These are phyloP conservation scores for Orius insidiosus DNA, from an alignment of 1,140 invertebrate genomes.

Conservation along the genomic window DNA sequence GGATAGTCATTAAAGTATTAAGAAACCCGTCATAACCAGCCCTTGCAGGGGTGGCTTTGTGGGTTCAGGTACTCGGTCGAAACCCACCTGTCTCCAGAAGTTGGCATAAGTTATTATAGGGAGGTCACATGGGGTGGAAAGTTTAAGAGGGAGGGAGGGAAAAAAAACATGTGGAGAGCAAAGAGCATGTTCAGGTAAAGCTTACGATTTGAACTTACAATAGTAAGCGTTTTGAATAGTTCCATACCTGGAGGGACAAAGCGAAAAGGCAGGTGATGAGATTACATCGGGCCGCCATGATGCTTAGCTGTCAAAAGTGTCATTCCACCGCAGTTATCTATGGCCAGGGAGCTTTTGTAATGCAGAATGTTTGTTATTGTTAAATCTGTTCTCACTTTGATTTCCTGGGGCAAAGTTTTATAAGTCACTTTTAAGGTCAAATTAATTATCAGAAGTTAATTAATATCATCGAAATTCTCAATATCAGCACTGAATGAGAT, in stretches of 20 bases:
- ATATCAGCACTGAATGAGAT: too few species aligned
- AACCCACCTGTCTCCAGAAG: constrained; percentile 3
- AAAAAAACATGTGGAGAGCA: constrained; percentile 3
- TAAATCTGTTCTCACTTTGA: too few species aligned
- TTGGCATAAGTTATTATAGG: constrained; percentile 3
- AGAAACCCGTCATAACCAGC: not conserved
- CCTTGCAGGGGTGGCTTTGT: not conserved
- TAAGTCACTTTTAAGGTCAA: too few species aligned
- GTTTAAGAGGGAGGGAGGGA: not conserved
- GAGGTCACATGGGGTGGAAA: not conserved
- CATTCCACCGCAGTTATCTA: constrained; percentile 1
- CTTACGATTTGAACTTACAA: constrained; percentile 2
- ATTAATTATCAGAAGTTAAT: too few species aligned
- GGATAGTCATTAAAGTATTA: constrained; percentile 1
- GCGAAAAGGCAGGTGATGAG: constrained; percentile 2
- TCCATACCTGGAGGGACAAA: not conserved
- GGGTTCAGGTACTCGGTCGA: not conserved
- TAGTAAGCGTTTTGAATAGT: not conserved
- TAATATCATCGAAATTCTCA: too few species aligned
- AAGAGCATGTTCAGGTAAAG: constrained; percentile 4
- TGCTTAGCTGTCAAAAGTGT: constrained; percentile 5
- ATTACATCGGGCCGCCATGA: constrained; percentile 3
- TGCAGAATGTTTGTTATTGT: too few species aligned
- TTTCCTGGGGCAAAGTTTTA: too few species aligned
- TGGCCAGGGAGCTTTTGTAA: too few species aligned